Percentiles rank a stretch among this genome's conserved stretches.
phyloP scores from a whole-genome alignment of 2,113 vertebrate species.

The Brachyistius frenatus region DNA sequence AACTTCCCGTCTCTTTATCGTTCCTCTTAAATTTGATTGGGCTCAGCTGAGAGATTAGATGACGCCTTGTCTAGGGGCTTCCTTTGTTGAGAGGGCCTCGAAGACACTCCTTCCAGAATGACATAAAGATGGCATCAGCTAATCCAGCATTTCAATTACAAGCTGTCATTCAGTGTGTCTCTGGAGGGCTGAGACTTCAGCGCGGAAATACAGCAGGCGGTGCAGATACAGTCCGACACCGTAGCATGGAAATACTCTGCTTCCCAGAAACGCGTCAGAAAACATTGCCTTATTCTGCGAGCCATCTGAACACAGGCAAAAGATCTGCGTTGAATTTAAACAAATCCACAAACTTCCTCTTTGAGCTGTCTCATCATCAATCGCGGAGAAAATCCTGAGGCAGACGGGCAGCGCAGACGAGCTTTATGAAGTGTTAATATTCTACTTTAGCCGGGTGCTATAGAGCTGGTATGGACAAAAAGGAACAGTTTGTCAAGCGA shows the following conservation, averaged over 20 bases:
- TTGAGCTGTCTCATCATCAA: too few species aligned
- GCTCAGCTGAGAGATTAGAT: slow-evolving; percentile 61
- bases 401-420: too few species aligned
- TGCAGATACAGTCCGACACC: slow-evolving; percentile 24
- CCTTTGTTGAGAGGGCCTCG: slow-evolving; percentile 51
- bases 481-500: not conserved
- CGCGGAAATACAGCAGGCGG: not conserved
- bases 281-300: slow-evolving; percentile 6
- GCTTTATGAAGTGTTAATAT: not conserved
- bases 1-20: slow-evolving; percentile 43
- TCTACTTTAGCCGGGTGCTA: not conserved
- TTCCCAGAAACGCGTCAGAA: slow-evolving; percentile 13
- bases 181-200: slow-evolving; percentile 29
- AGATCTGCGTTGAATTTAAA: not conserved
- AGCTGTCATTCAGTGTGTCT: slow-evolving; percentile 54
- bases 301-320: slow-evolving; percentile 2
- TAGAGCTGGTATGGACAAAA: not conserved
- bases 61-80: slow-evolving; percentile 16
- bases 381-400: not conserved
- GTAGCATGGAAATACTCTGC: slow-evolving; percentile 13
- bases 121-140: slow-evolving; percentile 75
- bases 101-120: slow-evolving; percentile 48
- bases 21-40: slow-evolving; percentile 48
- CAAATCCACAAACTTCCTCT: not conserved
- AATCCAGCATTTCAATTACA: slow-evolving; percentile 78